phyloP scores from a whole-genome alignment of 2,888 invertebrate species.

The Eilema griseolum region DNA sequence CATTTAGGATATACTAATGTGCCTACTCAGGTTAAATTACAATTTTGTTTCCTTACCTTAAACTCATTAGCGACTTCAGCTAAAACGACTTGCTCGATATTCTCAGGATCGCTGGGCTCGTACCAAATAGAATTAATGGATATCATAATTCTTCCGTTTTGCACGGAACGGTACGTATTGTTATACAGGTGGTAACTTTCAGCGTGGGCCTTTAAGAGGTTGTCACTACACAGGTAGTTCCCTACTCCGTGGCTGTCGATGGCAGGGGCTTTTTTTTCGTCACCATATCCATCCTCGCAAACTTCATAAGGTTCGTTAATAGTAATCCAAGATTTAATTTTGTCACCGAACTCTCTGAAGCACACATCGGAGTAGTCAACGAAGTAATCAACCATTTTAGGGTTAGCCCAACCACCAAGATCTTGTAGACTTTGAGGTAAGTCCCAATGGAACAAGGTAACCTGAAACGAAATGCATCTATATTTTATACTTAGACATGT shows the following conservation, averaged over 20 bases:
- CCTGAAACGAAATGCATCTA: conserved; percentile 60
- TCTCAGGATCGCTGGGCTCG: conserved; percentile 77
- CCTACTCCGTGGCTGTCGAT: conserved; percentile 86
- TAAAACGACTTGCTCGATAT: conserved; percentile 75
- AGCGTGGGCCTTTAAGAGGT: conserved; percentile 89
- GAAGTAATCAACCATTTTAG: conserved; percentile 84
- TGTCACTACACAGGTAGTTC: conserved; percentile 89
- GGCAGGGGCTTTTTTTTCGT: conserved; percentile 84
- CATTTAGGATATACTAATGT: too few species aligned
- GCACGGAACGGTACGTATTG: conserved; percentile 83
- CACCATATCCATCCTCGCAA: conserved; percentile 85
- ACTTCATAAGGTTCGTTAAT: conserved; percentile 89
- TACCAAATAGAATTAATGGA: conserved; percentile 86
- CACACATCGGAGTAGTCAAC: conserved; percentile 86
- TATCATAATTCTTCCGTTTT: conserved; percentile 86
- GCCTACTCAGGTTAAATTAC: too few species aligned
- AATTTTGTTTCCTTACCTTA: conserved; percentile 65
- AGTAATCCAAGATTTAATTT: conserved; percentile 90
- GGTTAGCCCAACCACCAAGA: conserved; percentile 86
- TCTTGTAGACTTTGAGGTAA: conserved; percentile 88
- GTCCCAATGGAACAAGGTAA: conserved; percentile 90
- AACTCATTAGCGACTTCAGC: conserved; percentile 85
- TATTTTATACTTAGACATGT: not conserved
- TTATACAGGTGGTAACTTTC: conserved; percentile 89
- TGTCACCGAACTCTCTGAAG: conserved; percentile 85